Percentiles rank a stretch among this genome's conserved stretches.
Conservation (phyloP, 2,113 vertebrate species). For the Enhydra lutris region DNA sequence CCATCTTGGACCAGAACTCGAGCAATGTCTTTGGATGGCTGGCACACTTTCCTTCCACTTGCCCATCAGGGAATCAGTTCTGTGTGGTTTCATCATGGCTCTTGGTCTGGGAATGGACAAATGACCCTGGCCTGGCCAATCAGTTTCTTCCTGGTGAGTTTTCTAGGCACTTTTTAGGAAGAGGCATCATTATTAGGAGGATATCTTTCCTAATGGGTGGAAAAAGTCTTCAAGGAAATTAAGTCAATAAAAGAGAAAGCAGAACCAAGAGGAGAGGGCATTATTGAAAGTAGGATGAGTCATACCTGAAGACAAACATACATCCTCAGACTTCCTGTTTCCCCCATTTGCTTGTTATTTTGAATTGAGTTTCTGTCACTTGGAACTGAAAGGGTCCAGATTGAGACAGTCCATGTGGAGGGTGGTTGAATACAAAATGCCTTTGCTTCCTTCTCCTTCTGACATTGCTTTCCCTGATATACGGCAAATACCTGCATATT, state of each 20-base stretch:
- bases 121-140: background rate
- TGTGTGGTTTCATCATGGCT: background rate
- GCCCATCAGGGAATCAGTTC: background rate
- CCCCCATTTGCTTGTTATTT: background rate
- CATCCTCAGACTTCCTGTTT: background rate
- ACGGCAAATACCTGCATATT: background rate
- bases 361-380: background rate
- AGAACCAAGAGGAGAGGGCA: background rate
- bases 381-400: background rate
- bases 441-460: background rate
- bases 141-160: background rate
- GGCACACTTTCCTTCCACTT: rapidly evolving
- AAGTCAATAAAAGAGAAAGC: background rate
- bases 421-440: background rate
- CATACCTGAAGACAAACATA: background rate
- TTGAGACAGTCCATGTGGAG: background rate
- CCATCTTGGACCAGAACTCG: background rate
- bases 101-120: background rate
- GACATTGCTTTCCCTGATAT: background rate
- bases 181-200: background rate
- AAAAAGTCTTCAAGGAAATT: background rate
- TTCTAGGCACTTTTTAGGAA: background rate
- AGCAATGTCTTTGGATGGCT: background rate
- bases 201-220: background rate
- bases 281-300: background rate